phyloP scores from a whole-genome alignment of 2,888 invertebrate species.

The Drosophila histrio region DNA sequence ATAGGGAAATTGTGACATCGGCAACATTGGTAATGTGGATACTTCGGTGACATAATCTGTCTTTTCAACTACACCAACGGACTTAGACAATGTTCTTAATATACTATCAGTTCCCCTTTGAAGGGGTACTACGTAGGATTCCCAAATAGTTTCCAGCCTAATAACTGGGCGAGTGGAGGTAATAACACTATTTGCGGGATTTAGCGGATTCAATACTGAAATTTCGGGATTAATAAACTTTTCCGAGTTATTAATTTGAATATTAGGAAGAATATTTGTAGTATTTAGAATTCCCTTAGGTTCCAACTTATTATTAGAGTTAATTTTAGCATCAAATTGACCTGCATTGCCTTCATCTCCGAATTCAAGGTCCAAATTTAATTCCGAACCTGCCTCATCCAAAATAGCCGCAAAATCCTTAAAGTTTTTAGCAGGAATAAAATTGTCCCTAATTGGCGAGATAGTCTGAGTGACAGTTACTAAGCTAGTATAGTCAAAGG shows the following conservation, averaged over 20 bases:
- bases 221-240: slow-evolving; percentile 82
- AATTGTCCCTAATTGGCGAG: slow-evolving; percentile 93
- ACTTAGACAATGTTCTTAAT: slow-evolving; percentile 91
- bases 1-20: slow-evolving; percentile 84
- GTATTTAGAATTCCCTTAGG: slow-evolving; percentile 51
- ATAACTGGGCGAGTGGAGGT: slow-evolving; percentile 92
- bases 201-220: slow-evolving; percentile 89
- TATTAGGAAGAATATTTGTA: slow-evolving; percentile 32
- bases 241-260: slow-evolving; percentile 36
- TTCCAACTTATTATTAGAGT: slow-evolving; percentile 47
- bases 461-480: slow-evolving; percentile 96
- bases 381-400: slow-evolving; percentile 94
- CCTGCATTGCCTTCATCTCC: slow-evolving; percentile 90
- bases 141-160: slow-evolving; percentile 91
- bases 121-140: slow-evolving; percentile 92
- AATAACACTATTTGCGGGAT: slow-evolving; percentile 85
- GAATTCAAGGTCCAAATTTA: slow-evolving; percentile 93
- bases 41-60: slow-evolving; percentile 92
- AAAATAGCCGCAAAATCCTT: slow-evolving; percentile 95
- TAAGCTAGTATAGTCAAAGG: slow-evolving; percentile 93
- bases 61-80: slow-evolving; percentile 91
- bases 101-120: slow-evolving; percentile 90
- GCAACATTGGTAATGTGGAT: slow-evolving; percentile 88
- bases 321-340: slow-evolving; percentile 71
- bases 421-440: slow-evolving; percentile 92